phyloP scores from a whole-genome alignment of 2,797 vertebrate species.

The Megaceryle alcyon region DNA sequence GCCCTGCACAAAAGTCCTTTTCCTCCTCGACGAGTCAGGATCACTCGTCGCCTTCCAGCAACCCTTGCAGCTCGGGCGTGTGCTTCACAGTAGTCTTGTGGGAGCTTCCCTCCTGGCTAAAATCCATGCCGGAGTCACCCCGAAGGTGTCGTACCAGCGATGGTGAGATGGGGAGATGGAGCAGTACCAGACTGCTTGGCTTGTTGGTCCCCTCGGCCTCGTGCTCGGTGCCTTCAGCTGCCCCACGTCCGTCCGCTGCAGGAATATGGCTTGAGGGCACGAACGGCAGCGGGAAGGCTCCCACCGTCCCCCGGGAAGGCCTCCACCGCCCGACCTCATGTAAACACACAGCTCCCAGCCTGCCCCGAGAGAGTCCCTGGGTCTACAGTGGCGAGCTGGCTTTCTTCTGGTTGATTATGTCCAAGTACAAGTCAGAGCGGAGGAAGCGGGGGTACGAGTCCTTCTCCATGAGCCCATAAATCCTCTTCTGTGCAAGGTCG shows the following conservation, averaged over 20 bases:
- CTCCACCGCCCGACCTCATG: conserved; percentile 8
- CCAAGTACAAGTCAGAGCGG: conserved; percentile 95
- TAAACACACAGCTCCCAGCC: conserved; percentile 68
- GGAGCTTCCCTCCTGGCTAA: conserved; percentile 33
- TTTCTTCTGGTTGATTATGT: conserved; percentile 96
- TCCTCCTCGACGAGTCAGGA: not conserved
- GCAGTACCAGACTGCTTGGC: conserved; percentile 46
- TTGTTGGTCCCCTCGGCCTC: conserved; percentile 27
- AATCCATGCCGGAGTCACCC: conserved; percentile 11
- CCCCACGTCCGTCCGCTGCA: not conserved
- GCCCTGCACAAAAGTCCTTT: not conserved
- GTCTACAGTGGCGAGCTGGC: conserved; percentile 85
- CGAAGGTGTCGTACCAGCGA: conserved; percentile 61
- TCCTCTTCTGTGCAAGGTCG: conserved; percentile 93
- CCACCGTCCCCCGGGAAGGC: not conserved
- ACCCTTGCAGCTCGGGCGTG: not conserved
- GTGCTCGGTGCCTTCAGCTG: not conserved
- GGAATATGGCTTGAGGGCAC: conserved; percentile 20
- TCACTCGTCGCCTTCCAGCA: not conserved
- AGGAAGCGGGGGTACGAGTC: conserved; percentile 98
- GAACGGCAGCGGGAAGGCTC: not conserved
- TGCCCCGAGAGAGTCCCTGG: not conserved
- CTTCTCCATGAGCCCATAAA: conserved; percentile 97
- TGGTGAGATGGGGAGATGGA: not conserved
- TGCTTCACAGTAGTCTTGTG: conserved; percentile 52